Base-by-base conservation (phyloP, 1,140 invertebrate genomes). In the Hylaeus volcanicus region DNA sequence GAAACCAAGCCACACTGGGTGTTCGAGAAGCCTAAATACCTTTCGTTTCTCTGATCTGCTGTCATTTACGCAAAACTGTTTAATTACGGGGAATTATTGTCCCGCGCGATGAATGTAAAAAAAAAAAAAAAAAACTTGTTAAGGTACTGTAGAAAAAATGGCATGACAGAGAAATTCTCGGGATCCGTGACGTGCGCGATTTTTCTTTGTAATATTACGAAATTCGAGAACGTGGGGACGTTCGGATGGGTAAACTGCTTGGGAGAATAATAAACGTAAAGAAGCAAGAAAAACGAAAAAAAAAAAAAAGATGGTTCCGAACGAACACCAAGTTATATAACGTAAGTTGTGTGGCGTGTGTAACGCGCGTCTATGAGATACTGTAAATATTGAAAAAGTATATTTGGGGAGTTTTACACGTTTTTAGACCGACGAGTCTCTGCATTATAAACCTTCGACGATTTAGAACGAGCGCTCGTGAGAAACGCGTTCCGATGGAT, bases 301-400 rank as follows among this genome's bases (percentile, higher is more conserved):
- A 39, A 68, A 53, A 26, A 64, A 6, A 39, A 12, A 45, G 58
- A 65, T 6, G 12, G 53, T 75, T 61, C 63, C 26, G 64, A 65
- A 69, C 39, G 72, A 86, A 85, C 83, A 82, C 85, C 80, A 85
- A 85, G 58, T 75, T 82, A 65, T 86, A 86, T 73, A 70, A 85
- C 51, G 75, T 86, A 86, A 79, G 76, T 78, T 65, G 9, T 1
- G 56, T 53, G 37, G 11, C 74, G 83, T 74, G 84, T 76, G 9
- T 58, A 15, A 81, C 64, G 63, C 64, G 74, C 15, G 60, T 76
- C 45, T 39, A 69, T 81, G 68, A 76, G 79, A 64, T 70, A 84
- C 51, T 86, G 85, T 86, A 86, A 79, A 86, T 86, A 86, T 76
- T 79, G 77, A 78, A 61, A 26, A 75, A 75, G 68, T 82, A 79